phyloP scores from a whole-genome alignment of 2,888 invertebrate species.

The Acanthosepion lycidas region DNA sequence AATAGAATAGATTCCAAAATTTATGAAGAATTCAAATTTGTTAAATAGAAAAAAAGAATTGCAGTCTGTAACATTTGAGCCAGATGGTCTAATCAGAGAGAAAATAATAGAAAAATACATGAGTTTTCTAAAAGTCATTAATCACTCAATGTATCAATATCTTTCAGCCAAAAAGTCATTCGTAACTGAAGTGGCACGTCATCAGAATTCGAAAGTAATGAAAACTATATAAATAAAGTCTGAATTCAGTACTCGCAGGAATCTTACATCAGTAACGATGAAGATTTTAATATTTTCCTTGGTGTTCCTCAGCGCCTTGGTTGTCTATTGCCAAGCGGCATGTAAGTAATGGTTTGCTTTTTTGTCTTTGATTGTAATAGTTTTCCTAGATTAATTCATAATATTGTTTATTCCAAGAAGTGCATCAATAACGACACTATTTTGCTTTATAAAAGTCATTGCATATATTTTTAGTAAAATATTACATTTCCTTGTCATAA shows the following conservation, averaged over 20 bases:
- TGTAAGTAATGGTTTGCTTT: no score
- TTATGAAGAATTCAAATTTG: not conserved
- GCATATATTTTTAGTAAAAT: no score
- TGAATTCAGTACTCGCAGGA: not conserved
- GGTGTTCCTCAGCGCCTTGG: no score
- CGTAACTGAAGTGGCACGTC: not conserved
- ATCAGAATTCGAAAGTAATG: not conserved
- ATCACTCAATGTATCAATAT: not conserved
- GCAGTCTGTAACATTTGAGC: not conserved
- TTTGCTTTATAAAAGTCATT: no score
- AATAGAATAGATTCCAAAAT: not conserved
- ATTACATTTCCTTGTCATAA: no score
- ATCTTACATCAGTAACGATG: not conserved
- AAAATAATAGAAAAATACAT: not conserved
- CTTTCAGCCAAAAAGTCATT: not conserved
- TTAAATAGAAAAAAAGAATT: not conserved
- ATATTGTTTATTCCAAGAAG: no score
- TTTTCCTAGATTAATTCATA: no score
- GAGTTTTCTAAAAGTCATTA: not conserved
- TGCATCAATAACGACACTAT: no score
- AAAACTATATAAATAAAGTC: not conserved
- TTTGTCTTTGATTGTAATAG: no score
- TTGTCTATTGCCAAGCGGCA: no score
- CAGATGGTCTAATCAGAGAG: not conserved
- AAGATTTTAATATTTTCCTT: not conserved